Evolutionary conservation across 2,113 vertebrate genomes (phyloP), one percentile per base, ranked within the genome.

Genomic region (Thamnaconus septentrionalis): DNA sequence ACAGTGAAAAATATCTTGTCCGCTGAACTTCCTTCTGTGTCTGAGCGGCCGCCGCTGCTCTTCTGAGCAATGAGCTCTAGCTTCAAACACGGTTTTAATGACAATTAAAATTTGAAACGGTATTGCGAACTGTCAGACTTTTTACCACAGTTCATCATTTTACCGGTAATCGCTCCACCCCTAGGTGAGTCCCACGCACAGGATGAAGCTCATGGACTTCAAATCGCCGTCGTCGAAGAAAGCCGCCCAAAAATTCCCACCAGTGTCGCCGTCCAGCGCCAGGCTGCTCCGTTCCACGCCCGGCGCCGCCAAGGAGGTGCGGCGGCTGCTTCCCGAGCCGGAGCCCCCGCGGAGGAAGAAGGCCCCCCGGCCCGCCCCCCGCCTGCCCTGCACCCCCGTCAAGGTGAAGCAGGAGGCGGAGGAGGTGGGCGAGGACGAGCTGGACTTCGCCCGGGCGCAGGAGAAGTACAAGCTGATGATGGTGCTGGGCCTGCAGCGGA

Each of bases 151-250:
- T 1, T 31, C 18, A 2, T 31, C 18, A 31, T 31, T 31, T 31
- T 31, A 31, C 18, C 18, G 18, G 1, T 2, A 31, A 31, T 31
- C 18, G 18, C 2, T 31, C 18, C 18, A 31, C 2, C 18, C 18
- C 18, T 31, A 31, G 18, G 18, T 31, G 18, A 93, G 90, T 59
- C 88, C 92, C 50, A 84, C 80, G 3, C 88, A 90, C 51, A 82
- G 91, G 61, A 91, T 93, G 88, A 93, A 93, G 72, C 90, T 93
- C 51, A 90, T 93, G 90, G 92, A 92, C 82, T 93, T 93, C 44
- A 93, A 92, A 77, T 92, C 91, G 39, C 91, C 90, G 11, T 93
- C 91, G 8, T 86, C 66, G 7, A 93, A 93, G 75, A 91, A 80
- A 48, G 82, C 71, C 11, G 8, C 90, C 7, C 74, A 70, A 59